phyloP scores from a whole-genome alignment of 1,140 invertebrate genomes.

The Daktulosphaira vitifoliae region DNA sequence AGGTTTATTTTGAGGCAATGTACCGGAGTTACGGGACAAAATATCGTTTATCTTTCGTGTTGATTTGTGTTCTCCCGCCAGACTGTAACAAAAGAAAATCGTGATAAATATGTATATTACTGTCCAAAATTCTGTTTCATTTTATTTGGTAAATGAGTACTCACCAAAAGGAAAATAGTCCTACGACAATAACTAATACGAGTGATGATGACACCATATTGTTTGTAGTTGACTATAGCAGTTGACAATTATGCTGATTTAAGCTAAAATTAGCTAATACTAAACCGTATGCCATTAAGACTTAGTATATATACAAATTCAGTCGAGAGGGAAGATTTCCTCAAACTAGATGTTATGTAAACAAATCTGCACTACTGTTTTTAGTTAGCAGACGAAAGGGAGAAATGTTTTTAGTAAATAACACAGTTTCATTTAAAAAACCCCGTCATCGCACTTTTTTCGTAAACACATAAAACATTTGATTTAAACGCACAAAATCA shows the following conservation, averaged over 20 bases:
- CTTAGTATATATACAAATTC: background rate
- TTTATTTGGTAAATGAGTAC: background rate
- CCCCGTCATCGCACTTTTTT: background rate
- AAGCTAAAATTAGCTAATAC: too few relatives aligned
- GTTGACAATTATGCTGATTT: too few relatives aligned
- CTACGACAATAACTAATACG: background rate
- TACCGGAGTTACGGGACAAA: too few relatives aligned
- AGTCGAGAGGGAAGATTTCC: background rate
- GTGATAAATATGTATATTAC: too few relatives aligned
- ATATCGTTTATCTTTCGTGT: too few relatives aligned
- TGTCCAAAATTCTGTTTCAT: too few relatives aligned
- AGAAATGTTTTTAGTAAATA: background rate
- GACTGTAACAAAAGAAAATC: too few relatives aligned
- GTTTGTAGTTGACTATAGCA: too few relatives aligned
- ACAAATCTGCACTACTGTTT: background rate
- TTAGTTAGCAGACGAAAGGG: background rate
- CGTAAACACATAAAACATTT: slow-evolving; percentile 7
- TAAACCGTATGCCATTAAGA: too few relatives aligned
- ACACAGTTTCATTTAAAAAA: slow-evolving; percentile 8
- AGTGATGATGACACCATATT: background rate
- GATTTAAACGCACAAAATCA: too few relatives aligned
- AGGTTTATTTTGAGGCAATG: too few relatives aligned
- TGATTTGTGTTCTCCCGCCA: too few relatives aligned
- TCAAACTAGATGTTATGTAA: slow-evolving; percentile 11
- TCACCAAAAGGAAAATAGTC: background rate